Evolutionary conservation across 2,888 invertebrate genomes (phyloP), one percentile per base, ranked within the genome.

Genomic region (Spisula subtruncata): DNA sequence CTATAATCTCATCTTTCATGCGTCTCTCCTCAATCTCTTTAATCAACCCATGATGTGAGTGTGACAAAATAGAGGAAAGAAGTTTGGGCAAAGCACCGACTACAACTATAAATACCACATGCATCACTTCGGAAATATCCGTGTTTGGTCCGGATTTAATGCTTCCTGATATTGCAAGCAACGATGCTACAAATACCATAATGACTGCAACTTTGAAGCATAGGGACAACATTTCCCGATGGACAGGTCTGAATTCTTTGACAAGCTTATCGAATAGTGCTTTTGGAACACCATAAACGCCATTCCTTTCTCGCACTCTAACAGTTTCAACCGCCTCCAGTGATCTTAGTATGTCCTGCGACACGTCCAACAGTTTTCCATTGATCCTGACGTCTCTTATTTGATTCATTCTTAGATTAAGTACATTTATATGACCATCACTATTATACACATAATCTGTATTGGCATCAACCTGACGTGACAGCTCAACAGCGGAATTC

Each of bases 41-140:
- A 14, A 60, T 56, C 10, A 89, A 56, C 8, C 51, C 29, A 29
- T 82, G 89, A 82, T 81, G 84, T 14, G 87, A 56, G 18, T 86
- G 79, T 1, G 71, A 54, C 56, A 92, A 16, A 0, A 84, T 79
- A 56, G 88, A 66, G 35, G 90, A 88, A 12, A 90, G 66, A n/a
- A 92, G 75, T 29, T 88, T 48, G 10, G 91, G 90, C 35, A 92
- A 51, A 46, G 90, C 90, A n/a, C 91, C 91, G n/a, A 92, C 75
- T n/a, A 71, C 66, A n/a, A 90, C 90, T 6, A 92, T 89, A 51
- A 92, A 92, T 32, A 92, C 35, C 66, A 92, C 90, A 60, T 92
- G 91, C 91, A 92, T 92, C 14, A 92, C 91, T n/a, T 92, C 91
- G 0, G 91, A 90, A 16, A 89, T 89, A 46, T 90, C 91, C 12